Conservation (phyloP, 2,797 vertebrate species). For the Melanogrammus aeglefinus region DNA sequence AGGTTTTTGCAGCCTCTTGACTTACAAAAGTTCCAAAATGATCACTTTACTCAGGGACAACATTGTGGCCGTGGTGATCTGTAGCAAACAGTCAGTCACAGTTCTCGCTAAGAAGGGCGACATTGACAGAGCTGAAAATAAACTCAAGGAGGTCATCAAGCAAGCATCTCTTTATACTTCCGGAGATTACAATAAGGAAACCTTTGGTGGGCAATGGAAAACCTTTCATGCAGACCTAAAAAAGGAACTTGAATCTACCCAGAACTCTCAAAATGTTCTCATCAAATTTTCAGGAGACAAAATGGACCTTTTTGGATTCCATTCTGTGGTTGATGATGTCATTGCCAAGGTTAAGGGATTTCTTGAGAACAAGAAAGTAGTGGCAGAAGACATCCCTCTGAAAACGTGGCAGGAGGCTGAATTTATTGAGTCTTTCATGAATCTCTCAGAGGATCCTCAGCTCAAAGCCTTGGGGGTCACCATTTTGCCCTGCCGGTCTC, state of each 20-base stretch:
- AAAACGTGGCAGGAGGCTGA: slow-evolving; percentile 36
- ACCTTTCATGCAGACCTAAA: slow-evolving; percentile 32
- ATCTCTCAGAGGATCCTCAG: slow-evolving; percentile 35
- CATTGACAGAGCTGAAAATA: slow-evolving; percentile 36
- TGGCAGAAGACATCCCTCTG: slow-evolving; percentile 32
- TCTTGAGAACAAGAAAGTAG: slow-evolving; percentile 44
- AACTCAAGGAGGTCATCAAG: slow-evolving; percentile 40
- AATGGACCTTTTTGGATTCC: slow-evolving; percentile 50
- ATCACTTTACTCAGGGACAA: slow-evolving; percentile 38
- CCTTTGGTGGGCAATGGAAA: slow-evolving; percentile 33
- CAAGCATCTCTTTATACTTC: slow-evolving; percentile 40
- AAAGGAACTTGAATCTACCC: slow-evolving; percentile 30
- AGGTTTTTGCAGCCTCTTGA: slow-evolving; percentile 47
- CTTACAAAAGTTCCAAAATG: slow-evolving; percentile 43
- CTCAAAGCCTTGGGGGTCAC: slow-evolving; percentile 32
- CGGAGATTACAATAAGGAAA: slow-evolving; percentile 27
- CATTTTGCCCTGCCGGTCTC: slow-evolving; percentile 18
- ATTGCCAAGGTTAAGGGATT: slow-evolving; percentile 41
- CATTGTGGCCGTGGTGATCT: slow-evolving; percentile 43
- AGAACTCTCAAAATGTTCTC: slow-evolving; percentile 23
- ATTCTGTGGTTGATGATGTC: slow-evolving; percentile 37
- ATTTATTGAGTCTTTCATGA: slow-evolving; percentile 45
- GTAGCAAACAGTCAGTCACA: slow-evolving; percentile 24
- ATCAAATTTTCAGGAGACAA: slow-evolving; percentile 22
- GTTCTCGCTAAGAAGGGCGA: slow-evolving; percentile 45